A percentile compares a stretch with the other conserved stretches of the same genome.
phyloP scores from a whole-genome alignment of 1,140 invertebrate species.

The Geopemphigus sp. region DNA sequence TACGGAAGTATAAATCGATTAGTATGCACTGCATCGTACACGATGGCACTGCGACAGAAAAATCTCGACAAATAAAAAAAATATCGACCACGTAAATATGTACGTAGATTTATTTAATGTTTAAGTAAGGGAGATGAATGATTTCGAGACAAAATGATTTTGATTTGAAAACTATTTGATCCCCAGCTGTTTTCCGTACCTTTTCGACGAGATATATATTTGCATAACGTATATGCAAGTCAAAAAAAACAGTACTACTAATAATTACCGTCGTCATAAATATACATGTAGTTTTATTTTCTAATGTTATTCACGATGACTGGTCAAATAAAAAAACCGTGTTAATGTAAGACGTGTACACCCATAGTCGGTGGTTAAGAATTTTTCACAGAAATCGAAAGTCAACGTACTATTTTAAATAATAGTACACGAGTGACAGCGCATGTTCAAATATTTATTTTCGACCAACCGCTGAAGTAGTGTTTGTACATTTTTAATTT shows the following conservation, averaged over 20 bases:
- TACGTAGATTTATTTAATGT: too few species aligned
- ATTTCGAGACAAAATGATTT: too few species aligned
- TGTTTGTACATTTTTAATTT: slow-evolving; percentile 22
- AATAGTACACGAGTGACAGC: slow-evolving; percentile 16
- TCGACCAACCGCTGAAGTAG: not conserved
- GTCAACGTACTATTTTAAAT: slow-evolving; percentile 40
- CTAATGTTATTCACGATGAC: slow-evolving; percentile 43
- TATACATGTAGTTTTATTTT: slow-evolving; percentile 2
- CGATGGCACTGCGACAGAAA: too few species aligned
- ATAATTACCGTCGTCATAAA: slow-evolving; percentile 31
- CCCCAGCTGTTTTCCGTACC: too few species aligned
- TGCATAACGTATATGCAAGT: not conserved
- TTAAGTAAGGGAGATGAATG: too few species aligned
- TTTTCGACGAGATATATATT: not conserved
- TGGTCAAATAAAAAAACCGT: slow-evolving; percentile 16
- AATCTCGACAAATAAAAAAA: too few species aligned
- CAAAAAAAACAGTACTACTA: not conserved
- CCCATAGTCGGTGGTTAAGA: not conserved
- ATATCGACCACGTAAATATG: too few species aligned
- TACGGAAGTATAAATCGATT: too few species aligned
- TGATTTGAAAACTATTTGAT: not conserved
- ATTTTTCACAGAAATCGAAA: slow-evolving; percentile 41
- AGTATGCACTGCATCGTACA: too few species aligned
- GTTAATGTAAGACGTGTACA: not conserved
- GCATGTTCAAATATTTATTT: slow-evolving; percentile 39